phyloP scores from a whole-genome alignment of 2,888 invertebrate species.

The Caenorhabditis uteleia region DNA sequence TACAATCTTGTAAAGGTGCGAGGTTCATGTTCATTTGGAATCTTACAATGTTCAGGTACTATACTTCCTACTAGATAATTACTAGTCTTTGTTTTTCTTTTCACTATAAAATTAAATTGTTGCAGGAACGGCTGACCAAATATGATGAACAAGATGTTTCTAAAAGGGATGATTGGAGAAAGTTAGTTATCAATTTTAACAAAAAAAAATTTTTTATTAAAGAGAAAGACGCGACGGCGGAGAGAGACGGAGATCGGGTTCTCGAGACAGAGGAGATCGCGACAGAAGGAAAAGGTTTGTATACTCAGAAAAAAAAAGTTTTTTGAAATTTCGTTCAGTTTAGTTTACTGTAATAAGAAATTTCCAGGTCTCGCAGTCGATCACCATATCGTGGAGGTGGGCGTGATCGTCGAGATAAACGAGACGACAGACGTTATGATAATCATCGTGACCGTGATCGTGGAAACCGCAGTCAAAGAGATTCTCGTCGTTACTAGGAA shows the following conservation, averaged over 20 bases:
- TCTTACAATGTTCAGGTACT: too few relatives aligned
- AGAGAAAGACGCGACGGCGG: slow-evolving; percentile 14
- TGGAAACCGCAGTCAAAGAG: slow-evolving; percentile 10
- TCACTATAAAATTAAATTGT: too few relatives aligned
- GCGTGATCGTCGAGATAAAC: background rate
- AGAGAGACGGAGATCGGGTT: slow-evolving; percentile 1
- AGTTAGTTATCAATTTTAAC: slow-evolving; percentile 7
- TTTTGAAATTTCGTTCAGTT: background rate
- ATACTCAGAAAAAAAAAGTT: background rate
- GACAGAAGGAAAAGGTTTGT: background rate
- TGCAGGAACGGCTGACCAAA: slow-evolving; percentile 30
- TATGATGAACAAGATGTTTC: slow-evolving; percentile 22
- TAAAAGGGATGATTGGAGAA: slow-evolving; percentile 23
- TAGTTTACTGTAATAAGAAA: background rate
- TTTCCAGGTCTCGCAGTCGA: background rate
- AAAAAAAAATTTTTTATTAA: slow-evolving; percentile 4
- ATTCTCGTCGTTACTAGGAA: slow-evolving; percentile 11
- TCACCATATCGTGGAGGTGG: background rate
- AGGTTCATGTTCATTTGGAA: too few relatives aligned
- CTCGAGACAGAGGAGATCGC: background rate
- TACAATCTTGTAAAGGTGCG: too few relatives aligned
- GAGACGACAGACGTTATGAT: background rate
- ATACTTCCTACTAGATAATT: too few relatives aligned
- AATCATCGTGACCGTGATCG: slow-evolving; percentile 5
- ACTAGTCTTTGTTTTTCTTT: too few relatives aligned